Evolutionary conservation across 2,888 invertebrate genomes (phyloP).

Genomic region (Noctua fimbriata): DNA sequence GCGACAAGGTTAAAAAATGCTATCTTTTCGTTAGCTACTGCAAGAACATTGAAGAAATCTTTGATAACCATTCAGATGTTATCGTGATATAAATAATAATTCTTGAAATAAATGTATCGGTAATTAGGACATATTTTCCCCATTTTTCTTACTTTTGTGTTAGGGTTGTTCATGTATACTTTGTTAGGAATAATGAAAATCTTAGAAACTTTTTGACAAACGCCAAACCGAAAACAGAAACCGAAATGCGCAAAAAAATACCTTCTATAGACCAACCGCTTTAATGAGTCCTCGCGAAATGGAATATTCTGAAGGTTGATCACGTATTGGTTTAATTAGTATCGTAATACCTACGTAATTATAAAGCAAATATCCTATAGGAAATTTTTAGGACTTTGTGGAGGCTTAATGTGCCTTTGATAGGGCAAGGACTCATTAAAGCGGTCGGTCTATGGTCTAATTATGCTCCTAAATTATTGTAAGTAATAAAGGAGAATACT

Average conservation of each 20-base stretch:
- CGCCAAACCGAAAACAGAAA: not conserved
- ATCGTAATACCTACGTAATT: too few species aligned
- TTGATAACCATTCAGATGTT: conserved; percentile 30
- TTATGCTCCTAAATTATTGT: not conserved
- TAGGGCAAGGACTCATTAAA: too few species aligned
- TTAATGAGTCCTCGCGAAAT: too few species aligned
- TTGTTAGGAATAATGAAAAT: not conserved
- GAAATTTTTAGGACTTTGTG: too few species aligned
- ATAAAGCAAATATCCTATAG: too few species aligned
- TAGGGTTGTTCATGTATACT: not conserved
- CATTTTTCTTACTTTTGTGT: not conserved
- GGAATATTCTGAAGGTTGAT: too few species aligned
- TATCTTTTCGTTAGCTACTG: conserved; percentile 41
- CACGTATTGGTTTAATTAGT: too few species aligned
- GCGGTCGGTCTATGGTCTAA: too few species aligned
- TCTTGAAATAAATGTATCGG: conserved; percentile 5
- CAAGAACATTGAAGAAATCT: conserved; percentile 16
- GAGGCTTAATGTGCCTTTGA: too few species aligned
- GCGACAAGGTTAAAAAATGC: not conserved
- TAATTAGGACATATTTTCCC: conserved; percentile 11
- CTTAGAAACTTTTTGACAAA: not conserved
- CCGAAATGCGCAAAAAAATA: not conserved
- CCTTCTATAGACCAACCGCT: too few species aligned
- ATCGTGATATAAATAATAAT: conserved; percentile 35
- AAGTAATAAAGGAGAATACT: not conserved